These are phyloP conservation scores for Crocallis elinguaria DNA, from an alignment of 2,888 invertebrate species.

Conservation along the genomic window DNA sequence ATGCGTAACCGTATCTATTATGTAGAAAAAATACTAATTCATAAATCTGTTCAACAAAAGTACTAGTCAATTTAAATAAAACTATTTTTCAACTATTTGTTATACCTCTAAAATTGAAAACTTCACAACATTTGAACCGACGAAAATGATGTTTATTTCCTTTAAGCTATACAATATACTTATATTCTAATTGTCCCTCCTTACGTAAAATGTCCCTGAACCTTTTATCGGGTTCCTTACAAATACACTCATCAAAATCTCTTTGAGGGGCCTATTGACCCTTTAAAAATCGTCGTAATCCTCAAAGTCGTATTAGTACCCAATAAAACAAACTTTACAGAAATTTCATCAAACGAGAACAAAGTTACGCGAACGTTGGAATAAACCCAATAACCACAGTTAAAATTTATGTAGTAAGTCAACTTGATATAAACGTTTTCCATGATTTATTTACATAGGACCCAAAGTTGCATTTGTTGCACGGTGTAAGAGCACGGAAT, in stretches of 20 bases:
- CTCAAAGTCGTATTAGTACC: constrained; percentile 36
- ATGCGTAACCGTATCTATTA: too few species aligned
- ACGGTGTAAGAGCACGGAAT: too few species aligned
- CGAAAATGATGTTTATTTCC: too few species aligned
- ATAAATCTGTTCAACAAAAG: too few species aligned
- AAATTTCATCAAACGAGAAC: constrained; percentile 40
- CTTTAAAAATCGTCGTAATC: constrained; percentile 29
- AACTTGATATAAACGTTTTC: constrained; percentile 3
- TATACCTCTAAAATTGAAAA: too few species aligned
- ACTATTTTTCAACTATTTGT: too few species aligned
- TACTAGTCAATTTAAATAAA: too few species aligned
- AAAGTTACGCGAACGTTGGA: constrained; percentile 34
- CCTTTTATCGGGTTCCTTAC: constrained; percentile 23
- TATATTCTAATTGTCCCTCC: not conserved
- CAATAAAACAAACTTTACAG: constrained; percentile 40
- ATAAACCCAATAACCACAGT: constrained; percentile 39
- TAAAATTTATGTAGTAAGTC: not conserved
- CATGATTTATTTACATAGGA: too few species aligned
- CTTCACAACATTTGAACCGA: too few species aligned
- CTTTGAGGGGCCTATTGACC: constrained; percentile 23
- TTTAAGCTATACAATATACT: too few species aligned
- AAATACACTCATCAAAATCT: constrained; percentile 21
- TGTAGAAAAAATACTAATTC: too few species aligned
- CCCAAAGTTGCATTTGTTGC: too few species aligned
- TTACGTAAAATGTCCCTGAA: not conserved